phyloP scores from a whole-genome alignment of 2,888 invertebrate genomes.

The Acheta domesticus region DNA sequence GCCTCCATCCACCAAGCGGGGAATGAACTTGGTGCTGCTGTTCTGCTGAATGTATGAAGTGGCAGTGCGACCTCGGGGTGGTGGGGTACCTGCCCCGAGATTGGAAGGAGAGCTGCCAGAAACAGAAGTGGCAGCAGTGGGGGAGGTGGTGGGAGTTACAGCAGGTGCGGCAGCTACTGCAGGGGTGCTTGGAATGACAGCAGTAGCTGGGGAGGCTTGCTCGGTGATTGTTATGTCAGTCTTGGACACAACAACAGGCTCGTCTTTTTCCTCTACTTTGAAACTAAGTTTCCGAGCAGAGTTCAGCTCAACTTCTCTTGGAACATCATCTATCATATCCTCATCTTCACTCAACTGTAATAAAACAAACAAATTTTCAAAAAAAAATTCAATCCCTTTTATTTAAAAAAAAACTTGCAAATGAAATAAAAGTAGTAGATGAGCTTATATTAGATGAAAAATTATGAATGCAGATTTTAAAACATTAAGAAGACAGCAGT shows the following conservation, averaged over 20 bases:
- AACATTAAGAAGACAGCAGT: too few species aligned
- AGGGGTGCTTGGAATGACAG: not conserved
- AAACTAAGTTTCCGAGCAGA: not conserved
- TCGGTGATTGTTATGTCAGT: too few species aligned
- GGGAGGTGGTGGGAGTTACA: not conserved
- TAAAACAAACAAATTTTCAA: too few species aligned
- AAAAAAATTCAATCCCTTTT: too few species aligned
- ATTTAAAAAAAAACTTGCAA: too few species aligned
- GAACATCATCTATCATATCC: not conserved
- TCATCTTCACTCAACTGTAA: not conserved
- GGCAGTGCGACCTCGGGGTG: constrained; percentile 57
- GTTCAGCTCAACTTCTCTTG: not conserved
- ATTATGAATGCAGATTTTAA: too few species aligned
- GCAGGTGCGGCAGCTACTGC: not conserved
- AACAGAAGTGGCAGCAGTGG: not conserved
- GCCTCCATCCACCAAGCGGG: constrained; percentile 60
- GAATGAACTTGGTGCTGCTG: constrained; percentile 58
- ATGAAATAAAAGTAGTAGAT: too few species aligned
- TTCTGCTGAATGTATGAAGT: constrained; percentile 57
- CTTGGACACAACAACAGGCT: not conserved
- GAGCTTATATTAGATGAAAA: too few species aligned
- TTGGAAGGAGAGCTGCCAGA: not conserved
- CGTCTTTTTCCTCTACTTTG: not conserved
- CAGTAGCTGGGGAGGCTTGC: not conserved
- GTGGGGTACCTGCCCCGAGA: constrained; percentile 45